Conservation (phyloP, 2,113 vertebrate genomes). For the Amphiprion ocellaris region DNA sequence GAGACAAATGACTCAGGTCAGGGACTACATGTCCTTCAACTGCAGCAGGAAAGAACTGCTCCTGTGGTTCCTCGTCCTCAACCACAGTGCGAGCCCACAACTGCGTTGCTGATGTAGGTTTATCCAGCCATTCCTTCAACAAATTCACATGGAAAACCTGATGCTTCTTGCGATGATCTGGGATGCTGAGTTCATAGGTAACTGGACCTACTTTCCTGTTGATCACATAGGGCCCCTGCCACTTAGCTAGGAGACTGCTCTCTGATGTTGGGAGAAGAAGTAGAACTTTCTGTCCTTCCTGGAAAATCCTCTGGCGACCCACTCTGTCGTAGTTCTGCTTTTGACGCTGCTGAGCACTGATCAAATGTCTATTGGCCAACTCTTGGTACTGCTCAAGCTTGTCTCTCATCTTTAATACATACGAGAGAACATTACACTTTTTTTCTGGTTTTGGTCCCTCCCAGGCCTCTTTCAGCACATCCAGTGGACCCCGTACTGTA, state of each 20-base stretch:
- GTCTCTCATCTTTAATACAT: background rate
- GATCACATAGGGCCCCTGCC: background rate
- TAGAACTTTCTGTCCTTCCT: background rate
- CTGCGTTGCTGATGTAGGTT: background rate
- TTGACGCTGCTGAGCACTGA: background rate
- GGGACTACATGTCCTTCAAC: background rate
- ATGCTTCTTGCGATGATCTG: background rate
- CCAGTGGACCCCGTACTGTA: background rate
- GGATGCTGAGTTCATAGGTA: background rate
- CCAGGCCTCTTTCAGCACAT: background rate
- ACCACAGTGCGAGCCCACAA: fast-evolving
- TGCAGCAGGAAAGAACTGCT: background rate
- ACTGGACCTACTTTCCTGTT: background rate
- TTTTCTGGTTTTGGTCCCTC: background rate
- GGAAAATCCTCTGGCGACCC: background rate
- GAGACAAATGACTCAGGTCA: background rate
- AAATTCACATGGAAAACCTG: background rate
- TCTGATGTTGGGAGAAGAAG: background rate
- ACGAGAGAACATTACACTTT: background rate
- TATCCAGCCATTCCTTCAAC: background rate
- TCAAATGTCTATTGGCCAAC: background rate
- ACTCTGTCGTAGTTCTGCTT: background rate
- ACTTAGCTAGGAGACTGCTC: background rate
- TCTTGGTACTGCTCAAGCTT: background rate
- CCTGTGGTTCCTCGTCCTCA: background rate